Base-by-base conservation (phyloP, 2,888 invertebrate genomes). In the Subacronicta megacephala region DNA sequence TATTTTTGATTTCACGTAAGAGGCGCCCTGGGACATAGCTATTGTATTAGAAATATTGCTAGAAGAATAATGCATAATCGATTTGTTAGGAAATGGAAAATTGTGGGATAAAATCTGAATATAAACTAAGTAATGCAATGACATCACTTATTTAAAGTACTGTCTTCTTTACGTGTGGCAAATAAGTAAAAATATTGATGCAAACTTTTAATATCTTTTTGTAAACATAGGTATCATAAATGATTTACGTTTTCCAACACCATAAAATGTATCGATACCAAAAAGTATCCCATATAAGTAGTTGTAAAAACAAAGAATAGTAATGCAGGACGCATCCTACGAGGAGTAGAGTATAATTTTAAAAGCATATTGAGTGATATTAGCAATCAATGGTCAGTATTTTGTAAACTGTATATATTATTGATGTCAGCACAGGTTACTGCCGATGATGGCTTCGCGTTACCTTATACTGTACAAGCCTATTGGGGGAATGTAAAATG, bases 401-500 rank as follows among this genome's bases (percentile, higher is more conserved):
- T 67, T 70, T 75, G 60, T 66, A 70, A 52, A 61, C 50, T 56
- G 49, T 41, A 76, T n/a, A 50, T 64, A 55, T 72, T 57, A 45
- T 72, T 49, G 61, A 75, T 63, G 62, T 69, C 68, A 61, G 71
- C 63, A 73, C 58, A 57, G 55, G 15, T 51, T 42, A 63, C 62
- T 59, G 60, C 55, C 62, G 67, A 67, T 65, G 71, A 55, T 62
- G 68, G 70, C 72, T 80, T 62, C 49, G 75, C 62, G 49, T 62
- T 72, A 77, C 64, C 74, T 71, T 76, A 67, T 81, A 79, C 81
- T 84, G 85, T 87, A 86, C 82, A 86, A 76, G 80, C 81, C 76
- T 81, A 83, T 62, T 84, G 76, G 78, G 83, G 83, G 79, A 80
- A 84, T 81, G 87, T 88, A 85, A 84, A 87, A 90, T 89, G 90